Conservation (phyloP, 2,113 vertebrate species). For the Fulica atra region DNA sequence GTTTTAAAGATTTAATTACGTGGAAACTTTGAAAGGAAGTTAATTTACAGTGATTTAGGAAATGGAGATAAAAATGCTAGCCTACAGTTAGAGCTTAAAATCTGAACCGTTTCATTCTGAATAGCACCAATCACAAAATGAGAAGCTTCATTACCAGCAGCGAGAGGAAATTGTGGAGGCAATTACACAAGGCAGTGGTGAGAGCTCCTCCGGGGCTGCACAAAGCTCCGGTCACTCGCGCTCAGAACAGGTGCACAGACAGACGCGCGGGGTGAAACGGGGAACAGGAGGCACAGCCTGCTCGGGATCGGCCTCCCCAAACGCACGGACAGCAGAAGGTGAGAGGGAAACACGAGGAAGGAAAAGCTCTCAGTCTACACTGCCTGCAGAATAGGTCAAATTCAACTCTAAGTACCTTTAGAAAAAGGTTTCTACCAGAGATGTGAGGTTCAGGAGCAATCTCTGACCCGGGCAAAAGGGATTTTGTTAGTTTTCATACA, state of each 20-base stretch:
- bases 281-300: rapidly evolving
- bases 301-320: not conserved
- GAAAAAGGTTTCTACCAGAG: not conserved
- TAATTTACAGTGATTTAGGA: conserved; percentile 53
- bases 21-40: conserved; percentile 45
- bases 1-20: conserved; percentile 40
- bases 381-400: not conserved
- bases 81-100: conserved; percentile 1
- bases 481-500: not conserved
- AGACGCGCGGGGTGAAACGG: rapidly evolving
- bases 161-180: not conserved
- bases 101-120: conserved; percentile 4
- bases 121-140: conserved; percentile 46
- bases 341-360: rapidly evolving
- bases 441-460: not conserved
- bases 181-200: not conserved
- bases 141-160: conserved; percentile 10
- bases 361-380: not conserved
- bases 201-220: not conserved
- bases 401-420: not conserved
- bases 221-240: not conserved
- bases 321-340: rapidly evolving
- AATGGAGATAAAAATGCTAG: conserved; percentile 15
- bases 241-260: not conserved
- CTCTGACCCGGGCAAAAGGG: not conserved